phyloP scores from a whole-genome alignment of 2,113 vertebrate genomes.

The Xenus cinereus region DNA sequence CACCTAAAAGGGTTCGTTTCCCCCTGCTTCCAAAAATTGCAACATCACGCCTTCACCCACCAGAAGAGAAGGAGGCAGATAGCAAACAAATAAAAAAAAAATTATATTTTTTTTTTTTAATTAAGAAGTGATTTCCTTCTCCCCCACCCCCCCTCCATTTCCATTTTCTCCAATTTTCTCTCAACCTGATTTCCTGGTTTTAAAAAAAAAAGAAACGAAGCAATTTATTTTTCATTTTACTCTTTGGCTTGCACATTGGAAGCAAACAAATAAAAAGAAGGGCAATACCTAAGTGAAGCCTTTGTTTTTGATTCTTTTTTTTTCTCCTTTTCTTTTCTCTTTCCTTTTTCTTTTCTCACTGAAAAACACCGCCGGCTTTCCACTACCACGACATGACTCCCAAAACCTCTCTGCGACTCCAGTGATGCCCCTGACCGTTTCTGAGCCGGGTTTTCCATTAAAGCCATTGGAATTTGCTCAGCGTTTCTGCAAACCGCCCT shows the following conservation, averaged over 20 bases:
- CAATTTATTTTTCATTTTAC: neutral
- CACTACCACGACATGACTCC: accelerated
- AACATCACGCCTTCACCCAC: accelerated
- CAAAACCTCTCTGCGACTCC: accelerated
- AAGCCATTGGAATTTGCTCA: accelerated
- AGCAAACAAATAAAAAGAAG: neutral
- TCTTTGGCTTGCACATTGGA: neutral
- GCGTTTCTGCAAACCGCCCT: neutral
- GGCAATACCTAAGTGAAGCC: neutral
- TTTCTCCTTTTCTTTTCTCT: too few relatives aligned
- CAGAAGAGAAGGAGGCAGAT: neutral
- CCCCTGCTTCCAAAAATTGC: neutral
- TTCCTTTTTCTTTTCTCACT: neutral
- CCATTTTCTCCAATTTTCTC: neutral
- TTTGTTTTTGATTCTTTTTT: neutral
- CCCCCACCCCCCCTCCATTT: too few relatives aligned
- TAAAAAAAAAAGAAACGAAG: neutral
- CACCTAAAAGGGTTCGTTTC: accelerated
- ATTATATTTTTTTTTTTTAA: neutral
- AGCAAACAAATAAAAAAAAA: neutral
- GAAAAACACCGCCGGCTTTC: neutral
- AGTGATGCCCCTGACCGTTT: accelerated
- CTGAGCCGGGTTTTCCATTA: neutral
- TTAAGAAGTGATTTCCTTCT: neutral
- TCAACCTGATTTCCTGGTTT: neutral